A percentile compares a stretch with the other conserved stretches of the same genome.
Evolutionary conservation across 2,797 vertebrate genomes (phyloP).

Genomic region (Aselliscus stoliczkanus): DNA sequence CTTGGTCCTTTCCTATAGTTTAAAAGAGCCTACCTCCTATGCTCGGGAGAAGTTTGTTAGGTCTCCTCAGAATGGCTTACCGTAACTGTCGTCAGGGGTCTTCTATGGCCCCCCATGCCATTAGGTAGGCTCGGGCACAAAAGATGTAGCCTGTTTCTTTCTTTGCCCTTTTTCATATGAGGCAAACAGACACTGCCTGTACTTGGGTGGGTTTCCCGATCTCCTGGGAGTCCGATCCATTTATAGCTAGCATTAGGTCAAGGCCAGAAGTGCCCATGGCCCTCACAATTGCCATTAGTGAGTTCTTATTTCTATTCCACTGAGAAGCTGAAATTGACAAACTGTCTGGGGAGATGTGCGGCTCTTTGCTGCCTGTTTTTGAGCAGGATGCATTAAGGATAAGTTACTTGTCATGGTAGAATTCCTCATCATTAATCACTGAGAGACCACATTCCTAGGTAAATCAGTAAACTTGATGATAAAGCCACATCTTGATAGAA

Average conservation of each 20-base stretch:
- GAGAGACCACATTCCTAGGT: not conserved
- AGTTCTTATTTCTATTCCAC: slow-evolving; percentile 60
- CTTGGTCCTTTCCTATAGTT: not conserved
- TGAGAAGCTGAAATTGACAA: slow-evolving; percentile 60
- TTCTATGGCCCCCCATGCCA: not conserved
- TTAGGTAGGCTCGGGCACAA: not conserved
- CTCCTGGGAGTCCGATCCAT: not conserved
- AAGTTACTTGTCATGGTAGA: not conserved
- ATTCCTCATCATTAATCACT: not conserved
- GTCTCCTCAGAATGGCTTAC: not conserved
- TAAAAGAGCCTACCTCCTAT: not conserved
- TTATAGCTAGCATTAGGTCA: slow-evolving; percentile 52
- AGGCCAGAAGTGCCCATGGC: slow-evolving; percentile 1
- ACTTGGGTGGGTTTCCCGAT: not conserved
- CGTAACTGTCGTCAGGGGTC: not conserved
- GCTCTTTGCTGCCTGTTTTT: slow-evolving; percentile 30
- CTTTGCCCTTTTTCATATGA: not conserved
- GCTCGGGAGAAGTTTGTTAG: not conserved
- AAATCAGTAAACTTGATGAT: not conserved
- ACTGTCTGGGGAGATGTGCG: slow-evolving; percentile 28
- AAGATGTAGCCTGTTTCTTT: not conserved
- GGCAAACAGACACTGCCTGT: not conserved
- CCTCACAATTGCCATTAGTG: slow-evolving; percentile 8
- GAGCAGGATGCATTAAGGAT: not conserved
- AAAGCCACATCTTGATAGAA: slow-evolving; percentile 4